Conservation (phyloP, 1,140 invertebrate genomes). For the Diachasma alloeum region DNA sequence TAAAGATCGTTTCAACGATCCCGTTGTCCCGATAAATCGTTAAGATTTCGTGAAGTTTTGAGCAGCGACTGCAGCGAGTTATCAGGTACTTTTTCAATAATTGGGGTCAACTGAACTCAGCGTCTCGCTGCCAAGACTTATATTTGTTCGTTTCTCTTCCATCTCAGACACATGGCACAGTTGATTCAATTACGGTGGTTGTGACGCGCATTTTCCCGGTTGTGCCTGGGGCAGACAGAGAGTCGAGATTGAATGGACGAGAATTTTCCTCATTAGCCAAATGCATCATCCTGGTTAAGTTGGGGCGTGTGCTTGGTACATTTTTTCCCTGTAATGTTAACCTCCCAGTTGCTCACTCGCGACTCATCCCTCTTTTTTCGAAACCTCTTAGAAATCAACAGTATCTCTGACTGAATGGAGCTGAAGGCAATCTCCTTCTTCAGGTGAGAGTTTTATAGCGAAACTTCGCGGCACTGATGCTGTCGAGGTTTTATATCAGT, state of each 20-base stretch:
- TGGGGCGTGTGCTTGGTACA: neutral
- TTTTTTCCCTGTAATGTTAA: neutral
- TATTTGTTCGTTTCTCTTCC: neutral
- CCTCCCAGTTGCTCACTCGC: neutral
- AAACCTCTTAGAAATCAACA: neutral
- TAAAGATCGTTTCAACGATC: too few relatives aligned
- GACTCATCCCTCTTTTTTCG: neutral
- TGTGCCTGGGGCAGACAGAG: slow-evolving; percentile 1
- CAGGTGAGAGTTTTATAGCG: neutral
- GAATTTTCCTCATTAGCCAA: slow-evolving; percentile 35
- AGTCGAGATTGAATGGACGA: slow-evolving; percentile 30
- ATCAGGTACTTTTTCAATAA: slow-evolving; percentile 23
- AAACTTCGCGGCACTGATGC: too few relatives aligned
- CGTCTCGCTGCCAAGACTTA: neutral
- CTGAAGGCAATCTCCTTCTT: neutral
- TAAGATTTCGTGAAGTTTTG: slow-evolving; percentile 6
- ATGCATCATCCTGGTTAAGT: slow-evolving; percentile 24
- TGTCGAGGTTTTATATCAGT: neutral
- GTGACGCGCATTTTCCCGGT: slow-evolving; percentile 3
- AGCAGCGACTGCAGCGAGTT: neutral
- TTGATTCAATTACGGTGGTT: slow-evolving; percentile 26
- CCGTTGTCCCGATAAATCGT: neutral
- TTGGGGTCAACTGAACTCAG: slow-evolving; percentile 24
- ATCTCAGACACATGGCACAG: slow-evolving; percentile 28
- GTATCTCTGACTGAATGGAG: neutral